A percentile compares a stretch with the other conserved stretches of the same genome.
Evolutionary conservation across 2,797 vertebrate genomes (phyloP).

Genomic region (Macropus fuliginosus): DNA sequence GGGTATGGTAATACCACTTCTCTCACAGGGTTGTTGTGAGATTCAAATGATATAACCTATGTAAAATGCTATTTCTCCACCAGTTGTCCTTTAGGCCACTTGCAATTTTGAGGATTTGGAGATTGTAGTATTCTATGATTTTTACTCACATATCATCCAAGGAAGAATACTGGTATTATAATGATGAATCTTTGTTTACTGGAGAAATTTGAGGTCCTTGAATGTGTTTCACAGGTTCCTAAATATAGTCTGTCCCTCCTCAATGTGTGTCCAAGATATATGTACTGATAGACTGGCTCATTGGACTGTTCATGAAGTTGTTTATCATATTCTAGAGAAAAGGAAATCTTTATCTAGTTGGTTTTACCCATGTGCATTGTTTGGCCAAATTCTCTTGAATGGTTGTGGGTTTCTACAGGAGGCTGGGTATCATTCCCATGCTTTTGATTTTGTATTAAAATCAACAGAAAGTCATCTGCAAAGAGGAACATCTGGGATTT

Average conservation of each 20-base stretch:
- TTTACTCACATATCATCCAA: neutral
- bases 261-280: neutral
- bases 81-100: neutral
- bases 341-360: neutral
- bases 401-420: neutral
- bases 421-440: neutral
- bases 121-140: neutral
- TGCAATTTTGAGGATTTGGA: neutral
- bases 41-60: neutral
- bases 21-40: neutral
- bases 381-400: neutral
- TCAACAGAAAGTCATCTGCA: neutral
- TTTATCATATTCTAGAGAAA: neutral
- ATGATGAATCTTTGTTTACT: neutral
- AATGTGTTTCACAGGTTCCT: neutral
- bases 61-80: neutral
- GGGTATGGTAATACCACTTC: neutral
- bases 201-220: neutral
- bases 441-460: neutral
- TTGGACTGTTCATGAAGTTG: neutral
- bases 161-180: neutral
- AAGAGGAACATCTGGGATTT: neutral
- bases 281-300: neutral
- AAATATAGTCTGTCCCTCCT: neutral
- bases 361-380: neutral